Percentiles rank a stretch among this genome's conserved stretches.
phyloP scores from a whole-genome alignment of 2,797 vertebrate genomes.

The Gymnodraco acuticeps region DNA sequence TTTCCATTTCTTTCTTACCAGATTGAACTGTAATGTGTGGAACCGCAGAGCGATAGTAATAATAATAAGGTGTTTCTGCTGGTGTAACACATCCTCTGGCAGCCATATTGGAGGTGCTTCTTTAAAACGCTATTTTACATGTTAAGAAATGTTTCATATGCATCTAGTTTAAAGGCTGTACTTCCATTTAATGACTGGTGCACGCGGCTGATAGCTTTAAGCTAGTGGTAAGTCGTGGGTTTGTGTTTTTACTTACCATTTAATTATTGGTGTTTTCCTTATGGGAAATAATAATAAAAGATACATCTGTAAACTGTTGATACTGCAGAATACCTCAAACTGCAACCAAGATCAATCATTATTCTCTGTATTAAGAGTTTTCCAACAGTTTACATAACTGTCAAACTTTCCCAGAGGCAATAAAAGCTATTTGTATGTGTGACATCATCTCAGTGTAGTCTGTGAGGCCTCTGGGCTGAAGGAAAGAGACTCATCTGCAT shows the following conservation, averaged over 20 bases:
- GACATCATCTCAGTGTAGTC: not conserved
- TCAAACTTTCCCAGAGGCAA: not conserved
- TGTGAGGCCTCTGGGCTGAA: not conserved
- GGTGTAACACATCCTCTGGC: constrained; percentile 35
- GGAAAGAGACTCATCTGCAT: not conserved
- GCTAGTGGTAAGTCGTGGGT: not conserved
- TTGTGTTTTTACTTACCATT: too few relatives aligned
- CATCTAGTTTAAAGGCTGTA: not conserved
- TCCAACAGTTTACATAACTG: not conserved
- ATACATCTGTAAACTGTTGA: too few relatives aligned
- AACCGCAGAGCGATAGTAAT: constrained; percentile 26
- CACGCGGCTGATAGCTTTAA: not conserved
- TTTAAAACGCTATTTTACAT: not conserved
- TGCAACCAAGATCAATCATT: not conserved
- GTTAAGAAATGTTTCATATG: not conserved
- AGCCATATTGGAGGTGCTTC: constrained; percentile 53
- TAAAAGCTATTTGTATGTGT: not conserved
- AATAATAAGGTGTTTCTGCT: constrained; percentile 37
- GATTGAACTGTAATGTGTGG: constrained; percentile 33
- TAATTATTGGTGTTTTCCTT: not conserved
- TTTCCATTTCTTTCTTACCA: constrained; percentile 25
- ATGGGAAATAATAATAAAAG: not conserved
- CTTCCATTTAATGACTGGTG: not conserved
- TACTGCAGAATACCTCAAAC: not conserved
- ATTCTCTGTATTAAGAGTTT: not conserved